These are phyloP conservation scores for Cantharis nigra DNA, from an alignment of 2,888 invertebrate species.

Conservation along the genomic window DNA sequence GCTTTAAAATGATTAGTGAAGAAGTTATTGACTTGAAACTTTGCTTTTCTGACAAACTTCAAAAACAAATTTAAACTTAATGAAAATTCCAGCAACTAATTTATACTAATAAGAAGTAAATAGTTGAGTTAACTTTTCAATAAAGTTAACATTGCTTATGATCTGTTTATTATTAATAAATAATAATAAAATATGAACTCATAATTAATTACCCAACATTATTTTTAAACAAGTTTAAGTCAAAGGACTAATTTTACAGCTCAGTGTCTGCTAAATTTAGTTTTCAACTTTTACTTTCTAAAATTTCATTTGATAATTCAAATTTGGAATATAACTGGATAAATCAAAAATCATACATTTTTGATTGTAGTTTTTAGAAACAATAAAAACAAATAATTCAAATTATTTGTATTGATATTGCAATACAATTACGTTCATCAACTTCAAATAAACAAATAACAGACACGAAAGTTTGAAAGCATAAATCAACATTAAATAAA, in stretches of 20 bases:
- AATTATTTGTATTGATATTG: background rate
- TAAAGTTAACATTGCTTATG: background rate
- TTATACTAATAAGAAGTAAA: slow-evolving; percentile 10
- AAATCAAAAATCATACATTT: background rate
- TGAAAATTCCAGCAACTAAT: slow-evolving; percentile 15
- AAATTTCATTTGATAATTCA: background rate
- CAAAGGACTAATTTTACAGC: background rate
- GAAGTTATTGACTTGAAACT: slow-evolving; percentile 1
- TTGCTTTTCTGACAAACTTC: background rate
- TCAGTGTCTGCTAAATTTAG: background rate
- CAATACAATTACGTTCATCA: background rate
- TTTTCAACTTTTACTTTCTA: background rate
- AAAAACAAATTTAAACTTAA: slow-evolving; percentile 4
- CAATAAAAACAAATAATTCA: background rate
- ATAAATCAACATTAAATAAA: background rate
- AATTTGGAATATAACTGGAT: background rate
- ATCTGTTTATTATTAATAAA: background rate
- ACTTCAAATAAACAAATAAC: background rate
- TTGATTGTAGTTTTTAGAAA: background rate
- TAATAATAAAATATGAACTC: background rate
- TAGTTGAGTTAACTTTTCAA: slow-evolving; percentile 6
- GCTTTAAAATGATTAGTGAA: background rate
- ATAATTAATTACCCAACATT: background rate
- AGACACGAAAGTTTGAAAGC: background rate
- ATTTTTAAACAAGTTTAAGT: background rate